Evolutionary conservation across 2,113 vertebrate genomes (phyloP), one percentile per base, ranked within the genome.

Genomic region (Tachycineta bicolor): DNA sequence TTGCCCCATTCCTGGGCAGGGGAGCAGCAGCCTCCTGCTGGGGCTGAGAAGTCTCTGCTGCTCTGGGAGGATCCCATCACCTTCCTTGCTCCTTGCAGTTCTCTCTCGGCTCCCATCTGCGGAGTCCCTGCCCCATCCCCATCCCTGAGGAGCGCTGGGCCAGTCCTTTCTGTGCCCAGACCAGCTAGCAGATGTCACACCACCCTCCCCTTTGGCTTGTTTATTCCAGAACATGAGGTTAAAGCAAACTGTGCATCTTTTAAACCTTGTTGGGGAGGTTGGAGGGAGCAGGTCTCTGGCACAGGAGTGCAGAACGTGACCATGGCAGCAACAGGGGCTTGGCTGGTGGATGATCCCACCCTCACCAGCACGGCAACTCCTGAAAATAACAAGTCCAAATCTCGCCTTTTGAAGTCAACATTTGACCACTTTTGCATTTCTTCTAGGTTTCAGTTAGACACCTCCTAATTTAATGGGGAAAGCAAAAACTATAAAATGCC

Each of bases 361-460:
- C n/a, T 37, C 46, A 46, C 23, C 21, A 44, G 44, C 23, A 12
- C 1, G 29, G 16, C 0, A 24, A 11, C 20, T 77, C 52, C 41
- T 52, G 43, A 34, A 46, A 65, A 60, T 0, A 25, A 6, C 33
- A 63, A 58, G 43, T 23, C 37, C 64, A 41, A 46, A 31, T 33
- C 24, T 6, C 3, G 9, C 41, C 6, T 97, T 96, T 28, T 87
- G 97, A 97, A 98, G 97, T 83, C 25, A n/a, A 92, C 95, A 97
- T 98, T 98, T 98, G 97, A 97, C 97, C 98, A 93, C 91, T 98
- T 98, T 98, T 98, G 97, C 97, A 98, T 98, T 98, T 98, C 95
- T 98, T 97, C 94, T 96, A 90, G 94, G 94, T 89, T 97, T 88
- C 84, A 96, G 95, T 98, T 97, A 98, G 97, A 97, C 97, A 97